Conservation (phyloP, 2,888 invertebrate genomes). For the Polydrusus pterygomalis region DNA sequence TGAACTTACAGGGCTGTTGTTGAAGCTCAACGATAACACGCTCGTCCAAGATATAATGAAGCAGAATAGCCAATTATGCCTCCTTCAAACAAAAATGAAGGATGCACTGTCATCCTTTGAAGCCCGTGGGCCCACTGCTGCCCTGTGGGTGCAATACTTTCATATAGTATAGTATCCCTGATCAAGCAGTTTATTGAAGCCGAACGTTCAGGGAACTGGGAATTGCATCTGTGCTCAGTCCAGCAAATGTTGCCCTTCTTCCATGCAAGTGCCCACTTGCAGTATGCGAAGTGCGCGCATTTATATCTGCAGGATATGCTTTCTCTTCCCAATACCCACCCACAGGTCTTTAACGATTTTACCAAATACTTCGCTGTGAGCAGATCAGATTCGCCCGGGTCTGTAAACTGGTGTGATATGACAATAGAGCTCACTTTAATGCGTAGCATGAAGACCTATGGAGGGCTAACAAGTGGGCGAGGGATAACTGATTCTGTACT, state of each 20-base stretch:
- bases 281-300: too few relatives aligned
- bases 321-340: too few relatives aligned
- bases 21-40: background rate
- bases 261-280: constrained; percentile 4
- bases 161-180: constrained; percentile 58
- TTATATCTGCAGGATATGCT: too few relatives aligned
- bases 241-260: constrained; percentile 4
- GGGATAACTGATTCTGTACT: constrained; percentile 1
- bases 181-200: constrained; percentile 62
- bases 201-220: constrained; percentile 59
- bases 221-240: background rate
- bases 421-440: background rate
- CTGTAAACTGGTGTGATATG: background rate
- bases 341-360: background rate
- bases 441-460: constrained; percentile 6
- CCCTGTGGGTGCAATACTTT: constrained; percentile 63
- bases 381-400: background rate
- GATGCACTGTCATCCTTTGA: constrained; percentile 29
- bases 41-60: background rate
- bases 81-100: constrained; percentile 32
- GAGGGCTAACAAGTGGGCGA: constrained; percentile 8
- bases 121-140: constrained; percentile 41
- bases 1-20: background rate
- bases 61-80: background rate
- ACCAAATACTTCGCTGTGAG: background rate